Conservation (phyloP, 2,113 vertebrate genomes). For the Oenanthe oenanthe region DNA sequence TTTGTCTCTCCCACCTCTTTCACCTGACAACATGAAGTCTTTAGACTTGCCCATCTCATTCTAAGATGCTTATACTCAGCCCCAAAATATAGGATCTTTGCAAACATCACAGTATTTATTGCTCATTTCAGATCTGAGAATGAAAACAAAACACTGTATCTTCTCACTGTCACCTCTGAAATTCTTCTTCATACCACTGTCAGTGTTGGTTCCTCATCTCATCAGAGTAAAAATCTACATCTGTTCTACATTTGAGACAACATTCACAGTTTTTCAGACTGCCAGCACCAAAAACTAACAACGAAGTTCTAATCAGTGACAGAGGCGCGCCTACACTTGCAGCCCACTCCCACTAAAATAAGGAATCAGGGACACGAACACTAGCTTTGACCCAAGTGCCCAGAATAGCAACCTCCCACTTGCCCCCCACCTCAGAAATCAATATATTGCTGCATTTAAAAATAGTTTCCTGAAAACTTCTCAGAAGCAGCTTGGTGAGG, state of each 20-base stretch:
- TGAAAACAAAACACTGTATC: conserved; percentile 5
- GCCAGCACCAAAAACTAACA: conserved; percentile 52
- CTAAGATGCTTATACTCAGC: not conserved
- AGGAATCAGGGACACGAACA: conserved; percentile 49
- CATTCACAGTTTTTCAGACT: conserved; percentile 54
- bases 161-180: conserved; percentile 22
- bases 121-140: not conserved
- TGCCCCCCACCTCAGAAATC: conserved; percentile 8
- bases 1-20: not conserved
- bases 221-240: conserved; percentile 42
- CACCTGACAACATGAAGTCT: not conserved
- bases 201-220: not conserved
- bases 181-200: not conserved
- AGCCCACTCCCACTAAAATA: conserved; percentile 65
- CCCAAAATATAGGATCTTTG: not conserved
- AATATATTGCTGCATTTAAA: conserved; percentile 47
- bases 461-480: conserved; percentile 41
- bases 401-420: conserved; percentile 63
- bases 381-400: conserved; percentile 42
- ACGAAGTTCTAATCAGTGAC: conserved; percentile 58
- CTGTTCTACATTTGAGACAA: conserved; percentile 43
- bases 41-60: not conserved
- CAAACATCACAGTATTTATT: not conserved
- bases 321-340: conserved; percentile 36
- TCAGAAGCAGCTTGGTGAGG: conserved; percentile 25